Percentiles rank a stretch among this genome's conserved stretches.
Evolutionary conservation across 2,113 vertebrate genomes (phyloP).

Genomic region (Nibea albiflora): DNA sequence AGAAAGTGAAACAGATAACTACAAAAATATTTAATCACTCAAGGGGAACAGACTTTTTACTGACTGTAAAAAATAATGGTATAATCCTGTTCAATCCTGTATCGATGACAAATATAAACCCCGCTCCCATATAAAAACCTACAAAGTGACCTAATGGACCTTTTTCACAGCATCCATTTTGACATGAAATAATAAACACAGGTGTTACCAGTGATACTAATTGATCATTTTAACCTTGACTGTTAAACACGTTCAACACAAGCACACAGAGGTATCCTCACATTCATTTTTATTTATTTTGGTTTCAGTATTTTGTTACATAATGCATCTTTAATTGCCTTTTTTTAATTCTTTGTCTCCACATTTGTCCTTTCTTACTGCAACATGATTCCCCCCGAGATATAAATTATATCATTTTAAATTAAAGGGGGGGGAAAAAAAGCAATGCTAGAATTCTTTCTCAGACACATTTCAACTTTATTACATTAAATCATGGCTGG

Average conservation of each 20-base stretch:
- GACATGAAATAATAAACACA: too few species aligned
- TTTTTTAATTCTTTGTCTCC: not conserved
- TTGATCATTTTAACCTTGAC: not conserved
- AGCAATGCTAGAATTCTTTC: conserved; percentile 32
- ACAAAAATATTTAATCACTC: not conserved
- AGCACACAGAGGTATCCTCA: not conserved
- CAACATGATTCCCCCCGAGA: not conserved
- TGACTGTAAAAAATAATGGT: not conserved
- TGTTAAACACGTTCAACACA: not conserved
- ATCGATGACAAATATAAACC: not conserved
- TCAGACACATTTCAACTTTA: conserved; percentile 53
- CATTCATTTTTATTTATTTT: not conserved
- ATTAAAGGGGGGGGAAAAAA: not conserved
- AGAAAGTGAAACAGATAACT: not conserved
- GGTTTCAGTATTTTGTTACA: not conserved
- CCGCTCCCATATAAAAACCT: not conserved
- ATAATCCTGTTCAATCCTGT: not conserved
- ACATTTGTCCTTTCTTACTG: conserved; percentile 3
- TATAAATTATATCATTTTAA: conserved; percentile 4
- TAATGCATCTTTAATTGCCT: not conserved
- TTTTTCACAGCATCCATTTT: not conserved
- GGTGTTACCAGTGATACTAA: too few species aligned
- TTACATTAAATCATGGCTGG: conserved; percentile 18
- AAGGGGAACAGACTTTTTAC: not conserved
- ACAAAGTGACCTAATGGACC: not conserved